These are phyloP conservation scores for Scytalopus superciliaris DNA, from an alignment of 2,113 vertebrate species.

Conservation along the genomic window DNA sequence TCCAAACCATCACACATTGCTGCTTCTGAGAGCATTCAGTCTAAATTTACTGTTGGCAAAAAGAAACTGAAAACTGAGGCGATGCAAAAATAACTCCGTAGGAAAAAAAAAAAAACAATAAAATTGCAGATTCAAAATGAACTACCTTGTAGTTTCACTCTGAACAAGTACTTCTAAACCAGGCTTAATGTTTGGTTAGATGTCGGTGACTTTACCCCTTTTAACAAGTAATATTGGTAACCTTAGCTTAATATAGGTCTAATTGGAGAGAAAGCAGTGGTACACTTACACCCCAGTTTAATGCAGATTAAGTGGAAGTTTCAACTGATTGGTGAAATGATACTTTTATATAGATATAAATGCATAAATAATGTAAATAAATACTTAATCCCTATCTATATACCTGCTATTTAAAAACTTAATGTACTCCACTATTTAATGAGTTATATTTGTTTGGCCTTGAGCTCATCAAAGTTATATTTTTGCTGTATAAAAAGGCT, in stretches of 20 bases:
- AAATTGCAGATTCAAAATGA: background rate
- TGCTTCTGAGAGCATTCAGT: background rate
- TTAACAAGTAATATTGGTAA: background rate
- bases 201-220: background rate
- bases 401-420: background rate
- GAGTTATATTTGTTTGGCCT: background rate
- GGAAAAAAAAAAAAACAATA: too few species aligned
- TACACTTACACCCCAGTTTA: background rate
- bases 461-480: background rate
- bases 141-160: background rate
- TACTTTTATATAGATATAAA: background rate
- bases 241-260: background rate
- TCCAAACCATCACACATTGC: background rate
- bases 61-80: background rate
- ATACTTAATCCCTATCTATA: background rate
- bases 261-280: background rate
- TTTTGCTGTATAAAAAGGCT: background rate
- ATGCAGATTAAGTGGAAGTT: background rate
- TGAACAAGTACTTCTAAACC: background rate
- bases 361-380: background rate
- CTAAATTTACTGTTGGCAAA: background rate
- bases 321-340: background rate
- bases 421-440: background rate
- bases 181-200: background rate
- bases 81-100: background rate